These are phyloP conservation scores for Nanorana parkeri DNA, from an alignment of 2,113 vertebrate genomes.

Conservation along the genomic window DNA sequence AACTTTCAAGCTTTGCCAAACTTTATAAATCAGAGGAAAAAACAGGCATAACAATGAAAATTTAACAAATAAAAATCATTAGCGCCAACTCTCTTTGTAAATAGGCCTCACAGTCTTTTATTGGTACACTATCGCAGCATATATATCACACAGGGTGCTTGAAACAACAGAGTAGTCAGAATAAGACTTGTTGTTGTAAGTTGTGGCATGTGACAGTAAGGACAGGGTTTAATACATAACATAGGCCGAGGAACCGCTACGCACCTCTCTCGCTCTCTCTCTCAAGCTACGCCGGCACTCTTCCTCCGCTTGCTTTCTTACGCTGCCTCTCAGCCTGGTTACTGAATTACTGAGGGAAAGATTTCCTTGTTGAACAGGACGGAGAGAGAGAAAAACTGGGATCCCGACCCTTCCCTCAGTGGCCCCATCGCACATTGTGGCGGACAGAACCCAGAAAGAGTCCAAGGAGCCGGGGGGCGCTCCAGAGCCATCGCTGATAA, in stretches of 20 bases:
- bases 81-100: too few species aligned
- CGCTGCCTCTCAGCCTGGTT: conserved; percentile 54
- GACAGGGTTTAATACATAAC: too few species aligned
- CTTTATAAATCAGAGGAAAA: too few species aligned
- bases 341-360: conserved; percentile 69
- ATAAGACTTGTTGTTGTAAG: too few species aligned
- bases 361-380: conserved; percentile 78
- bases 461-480: conserved; percentile 66
- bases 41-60: too few species aligned
- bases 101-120: too few species aligned
- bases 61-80: too few species aligned
- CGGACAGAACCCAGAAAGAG: conserved; percentile 64
- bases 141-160: too few species aligned
- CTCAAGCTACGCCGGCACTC: conserved; percentile 1
- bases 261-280: background rate
- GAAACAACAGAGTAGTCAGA: too few species aligned
- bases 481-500: conserved; percentile 67
- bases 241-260: background rate
- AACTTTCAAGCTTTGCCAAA: too few species aligned
- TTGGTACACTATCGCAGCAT: too few species aligned
- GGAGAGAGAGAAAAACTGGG: conserved; percentile 69
- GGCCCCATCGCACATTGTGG: conserved; percentile 64
- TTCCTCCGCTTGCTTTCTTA: conserved; percentile 52
- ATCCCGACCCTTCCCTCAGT: conserved; percentile 65
- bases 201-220: too few species aligned